Evolutionary conservation across 2,797 vertebrate genomes (phyloP).

Genomic region (Tympanoctomys barrerae): DNA sequence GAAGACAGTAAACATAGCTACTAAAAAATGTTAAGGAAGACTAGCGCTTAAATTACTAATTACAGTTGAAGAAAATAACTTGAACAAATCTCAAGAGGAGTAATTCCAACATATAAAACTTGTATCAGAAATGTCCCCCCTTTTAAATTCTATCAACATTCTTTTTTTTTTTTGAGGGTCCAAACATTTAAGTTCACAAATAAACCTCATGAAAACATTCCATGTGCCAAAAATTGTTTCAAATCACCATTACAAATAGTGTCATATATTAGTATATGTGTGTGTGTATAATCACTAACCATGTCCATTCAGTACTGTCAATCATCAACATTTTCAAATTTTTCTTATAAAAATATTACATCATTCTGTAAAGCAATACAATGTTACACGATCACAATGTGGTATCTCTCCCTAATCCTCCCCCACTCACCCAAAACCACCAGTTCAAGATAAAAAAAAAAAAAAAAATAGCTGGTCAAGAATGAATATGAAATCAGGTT

Average conservation of each 20-base stretch:
- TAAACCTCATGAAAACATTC: slow-evolving; percentile 18
- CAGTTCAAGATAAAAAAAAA: slow-evolving; percentile 47
- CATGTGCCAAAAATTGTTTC: slow-evolving; percentile 17
- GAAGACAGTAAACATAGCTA: not conserved
- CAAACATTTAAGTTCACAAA: slow-evolving; percentile 54
- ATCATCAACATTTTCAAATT: slow-evolving; percentile 6
- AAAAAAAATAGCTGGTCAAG: slow-evolving; percentile 26
- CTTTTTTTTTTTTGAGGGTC: not conserved
- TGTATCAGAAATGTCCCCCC: not conserved
- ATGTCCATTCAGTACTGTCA: not conserved
- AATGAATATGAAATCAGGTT: slow-evolving; percentile 28
- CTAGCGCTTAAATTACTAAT: not conserved
- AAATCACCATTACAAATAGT: slow-evolving; percentile 6
- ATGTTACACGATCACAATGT: not conserved
- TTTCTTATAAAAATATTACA: not conserved
- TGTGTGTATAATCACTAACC: not conserved
- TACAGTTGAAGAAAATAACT: slow-evolving; percentile 58
- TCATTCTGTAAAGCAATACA: not conserved
- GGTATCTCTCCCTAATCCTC: not conserved
- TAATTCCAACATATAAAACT: slow-evolving; percentile 47
- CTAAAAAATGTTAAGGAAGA: not conserved
- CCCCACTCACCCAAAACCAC: not conserved
- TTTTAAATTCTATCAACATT: not conserved
- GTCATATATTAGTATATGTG: not conserved
- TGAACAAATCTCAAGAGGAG: slow-evolving; percentile 13